A percentile compares a stretch with the other conserved stretches of the same genome.
phyloP scores from a whole-genome alignment of 2,113 vertebrate species.

The Pseudopipra pipra region DNA sequence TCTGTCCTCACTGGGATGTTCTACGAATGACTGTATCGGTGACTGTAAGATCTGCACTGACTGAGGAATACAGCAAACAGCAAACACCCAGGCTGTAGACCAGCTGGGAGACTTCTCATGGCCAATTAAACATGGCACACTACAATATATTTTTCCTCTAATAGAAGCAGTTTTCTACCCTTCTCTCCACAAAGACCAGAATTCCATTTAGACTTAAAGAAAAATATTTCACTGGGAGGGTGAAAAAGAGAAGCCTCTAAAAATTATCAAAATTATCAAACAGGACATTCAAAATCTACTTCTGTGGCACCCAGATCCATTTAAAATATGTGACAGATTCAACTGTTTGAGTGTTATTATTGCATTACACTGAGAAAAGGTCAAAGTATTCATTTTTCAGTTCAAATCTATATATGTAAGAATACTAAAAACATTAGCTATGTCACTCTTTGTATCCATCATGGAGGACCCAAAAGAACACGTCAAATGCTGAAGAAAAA shows the following conservation, averaged over 20 bases:
- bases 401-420: not conserved
- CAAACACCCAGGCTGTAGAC: not conserved
- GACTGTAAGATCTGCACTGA: not conserved
- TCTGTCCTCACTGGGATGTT: not conserved
- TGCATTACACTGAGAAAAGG: not conserved
- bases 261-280: not conserved
- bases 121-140: not conserved
- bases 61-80: not conserved
- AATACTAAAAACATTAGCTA: not conserved
- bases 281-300: not conserved
- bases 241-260: not conserved
- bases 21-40: not conserved
- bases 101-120: not conserved
- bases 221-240: not conserved
- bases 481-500: not conserved
- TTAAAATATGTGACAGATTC: not conserved
- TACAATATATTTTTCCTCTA: not conserved
- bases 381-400: not conserved
- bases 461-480: not conserved
- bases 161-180: not conserved
- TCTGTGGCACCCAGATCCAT: not conserved
- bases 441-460: not conserved
- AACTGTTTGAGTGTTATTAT: not conserved
- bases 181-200: not conserved
- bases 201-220: not conserved